These are phyloP conservation scores for Callyntrura guangdongensis DNA, from an alignment of 2,888 invertebrate species.

Conservation along the genomic window DNA sequence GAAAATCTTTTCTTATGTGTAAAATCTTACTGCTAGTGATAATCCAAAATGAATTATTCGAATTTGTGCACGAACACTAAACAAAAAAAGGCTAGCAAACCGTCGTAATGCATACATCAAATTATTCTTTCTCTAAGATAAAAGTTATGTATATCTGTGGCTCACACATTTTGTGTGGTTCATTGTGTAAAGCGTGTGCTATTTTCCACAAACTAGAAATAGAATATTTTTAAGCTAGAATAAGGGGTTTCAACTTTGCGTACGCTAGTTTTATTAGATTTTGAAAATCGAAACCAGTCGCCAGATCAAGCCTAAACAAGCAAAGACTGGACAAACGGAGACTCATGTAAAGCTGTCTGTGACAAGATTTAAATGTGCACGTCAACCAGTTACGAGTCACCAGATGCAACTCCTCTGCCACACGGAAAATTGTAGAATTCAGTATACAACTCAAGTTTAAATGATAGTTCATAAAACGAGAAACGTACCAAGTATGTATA, in stretches of 20 bases:
- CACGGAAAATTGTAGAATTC: constrained; percentile 64
- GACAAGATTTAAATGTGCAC: constrained; percentile 65
- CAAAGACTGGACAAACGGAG: constrained; percentile 78
- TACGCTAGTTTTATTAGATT: constrained; percentile 37
- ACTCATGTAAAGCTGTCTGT: constrained; percentile 79
- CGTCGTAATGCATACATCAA: neutral
- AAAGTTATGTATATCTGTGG: constrained; percentile 13
- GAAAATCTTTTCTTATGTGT: constrained; percentile 43
- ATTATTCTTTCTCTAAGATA: constrained; percentile 5
- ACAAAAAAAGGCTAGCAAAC: constrained; percentile 30
- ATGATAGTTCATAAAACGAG: constrained; percentile 67
- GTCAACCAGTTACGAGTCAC: constrained; percentile 68
- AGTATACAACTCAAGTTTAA: constrained; percentile 55
- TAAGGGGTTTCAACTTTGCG: constrained; percentile 42
- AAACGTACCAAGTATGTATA: constrained; percentile 66
- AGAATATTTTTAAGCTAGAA: constrained; percentile 26
- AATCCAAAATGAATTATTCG: constrained; percentile 23
- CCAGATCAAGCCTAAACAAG: constrained; percentile 62
- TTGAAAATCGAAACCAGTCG: constrained; percentile 72
- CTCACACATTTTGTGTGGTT: neutral
- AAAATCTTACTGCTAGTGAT: constrained; percentile 53
- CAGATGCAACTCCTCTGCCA: constrained; percentile 75
- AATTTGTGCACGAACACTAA: constrained; percentile 41
- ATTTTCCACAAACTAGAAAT: constrained; percentile 28
- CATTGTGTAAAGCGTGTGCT: constrained; percentile 27